Evolutionary conservation across 23 tunicate genomes (phyloP), one percentile per base, ranked within the genome.

Genomic region (Ciona savignyi): DNA sequence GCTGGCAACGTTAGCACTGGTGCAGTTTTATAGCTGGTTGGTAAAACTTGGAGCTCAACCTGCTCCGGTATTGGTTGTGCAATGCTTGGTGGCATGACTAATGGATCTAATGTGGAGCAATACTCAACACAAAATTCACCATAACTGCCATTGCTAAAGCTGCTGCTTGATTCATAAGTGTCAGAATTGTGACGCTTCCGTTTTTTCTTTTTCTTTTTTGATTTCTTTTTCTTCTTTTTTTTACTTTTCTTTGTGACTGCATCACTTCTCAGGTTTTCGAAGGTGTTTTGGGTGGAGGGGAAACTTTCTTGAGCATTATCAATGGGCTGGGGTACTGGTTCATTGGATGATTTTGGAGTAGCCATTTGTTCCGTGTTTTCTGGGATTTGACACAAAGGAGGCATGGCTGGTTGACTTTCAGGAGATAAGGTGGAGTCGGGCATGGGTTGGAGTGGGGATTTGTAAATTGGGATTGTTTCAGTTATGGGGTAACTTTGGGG

Each of bases 151-250:
- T 68, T 77, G 72, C n/a, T n/a, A n/a, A n/a, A n/a, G n/a, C n/a
- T n/a, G n/a, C n/a, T n/a, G n/a, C n/a, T n/a, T n/a, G n/a, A n/a
- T n/a, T n/a, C n/a, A n/a, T n/a, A n/a, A 24, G 2, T 35, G 21
- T 67, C 63, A n/a, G 78, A 74, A 60, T 62, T 64, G 30, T 65
- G 27, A 24, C 85, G 80, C 63, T 74, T 80, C 25, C 77, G 71
- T 61, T 85, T n/a, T n/a, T n/a, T n/a, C n/a, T n/a, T n/a, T n/a
- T n/a, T n/a, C n/a, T n/a, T n/a, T n/a, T n/a, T n/a, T n/a, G n/a
- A n/a, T n/a, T n/a, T n/a, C n/a, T n/a, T n/a, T n/a, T n/a, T n/a
- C n/a, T n/a, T n/a, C n/a, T 85, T 62, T 86, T 80, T 60, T 85
- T 85, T 72, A 78, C 78, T 34, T 66, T n/a, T n/a, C n/a, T n/a